Conservation (phyloP, 2,797 vertebrate genomes). For the Silurus aristotelis region DNA sequence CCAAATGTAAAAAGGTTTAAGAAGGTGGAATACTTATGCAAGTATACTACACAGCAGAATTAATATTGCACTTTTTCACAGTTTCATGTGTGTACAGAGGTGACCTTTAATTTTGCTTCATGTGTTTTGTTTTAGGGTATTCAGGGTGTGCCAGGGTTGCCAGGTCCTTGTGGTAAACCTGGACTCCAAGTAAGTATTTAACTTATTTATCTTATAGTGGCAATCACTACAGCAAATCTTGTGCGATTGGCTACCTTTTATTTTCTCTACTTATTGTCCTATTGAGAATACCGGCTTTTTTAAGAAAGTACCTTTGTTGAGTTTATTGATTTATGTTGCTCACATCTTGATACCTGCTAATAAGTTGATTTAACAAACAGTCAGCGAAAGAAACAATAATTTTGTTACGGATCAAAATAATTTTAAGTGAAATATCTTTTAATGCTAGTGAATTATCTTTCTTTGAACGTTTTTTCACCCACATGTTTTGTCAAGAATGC, state of each 20-base stretch:
- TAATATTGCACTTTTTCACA: not conserved
- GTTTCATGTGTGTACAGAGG: not conserved
- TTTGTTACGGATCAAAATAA: too few relatives aligned
- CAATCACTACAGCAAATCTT: not conserved
- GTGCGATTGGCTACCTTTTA: not conserved
- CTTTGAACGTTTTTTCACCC: not conserved
- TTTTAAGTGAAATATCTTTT: not conserved
- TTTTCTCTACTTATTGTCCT: not conserved
- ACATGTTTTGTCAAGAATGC: not conserved
- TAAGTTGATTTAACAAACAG: not conserved
- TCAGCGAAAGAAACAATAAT: too few relatives aligned
- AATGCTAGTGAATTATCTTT: not conserved
- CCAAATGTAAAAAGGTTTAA: not conserved
- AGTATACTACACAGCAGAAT: not conserved
- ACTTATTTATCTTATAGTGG: not conserved
- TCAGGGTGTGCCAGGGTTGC: conserved; percentile 85
- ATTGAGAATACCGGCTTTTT: too few relatives aligned
- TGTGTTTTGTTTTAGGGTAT: conserved; percentile 80
- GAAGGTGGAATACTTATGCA: not conserved
- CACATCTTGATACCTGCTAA: not conserved
- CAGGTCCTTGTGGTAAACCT: conserved; percentile 85
- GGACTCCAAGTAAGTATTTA: conserved; percentile 82
- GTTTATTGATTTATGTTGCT: not conserved
- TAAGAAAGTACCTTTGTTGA: not conserved
- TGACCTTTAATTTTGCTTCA: conserved; percentile 2